Evolutionary conservation across 2,888 invertebrate genomes (phyloP), one percentile per base, ranked within the genome.

Genomic region (Azorinus chamasolen): DNA sequence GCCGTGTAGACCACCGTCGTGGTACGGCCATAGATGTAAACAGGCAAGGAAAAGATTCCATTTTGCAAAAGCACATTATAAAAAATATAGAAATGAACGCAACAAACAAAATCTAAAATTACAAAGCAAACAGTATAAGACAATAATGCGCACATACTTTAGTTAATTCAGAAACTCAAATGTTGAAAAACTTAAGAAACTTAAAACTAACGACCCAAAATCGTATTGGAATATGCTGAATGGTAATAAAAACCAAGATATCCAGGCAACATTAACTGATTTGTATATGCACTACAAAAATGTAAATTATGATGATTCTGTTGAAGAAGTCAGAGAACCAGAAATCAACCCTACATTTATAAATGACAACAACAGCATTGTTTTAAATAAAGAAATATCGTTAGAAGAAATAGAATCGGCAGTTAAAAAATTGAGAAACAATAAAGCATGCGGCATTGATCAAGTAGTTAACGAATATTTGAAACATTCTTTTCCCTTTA

Each of bases 381-480:
- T 3, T 18, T 25, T 65, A 16, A 65, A 45, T 27, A 10, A 8
- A 6, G 8, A 8, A 20, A 32, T 53, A 8, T 41, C 41, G 1
- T 22, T 37, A 14, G 27, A 20, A 4, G 51, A 63, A 51, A 57
- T 64, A 4, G 20, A 25, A 43, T 37, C 32, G 16, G 32, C 50
- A 4, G 20, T 50, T 16, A 50, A 48, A 50, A n/a, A 18, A 14
- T 22, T 62, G 2, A 62, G 51, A 50, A 59, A 59, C 27, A 46
- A 45, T 24, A 59, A 59, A 27, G n/a, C 45, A 4, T 24, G 25
- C 14, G 46, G 59, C 3, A 14, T 27, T 14, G 59, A 45, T 45
- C 25, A 46, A n/a, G 46, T 59, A 43, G 5, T 61, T 50, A 61
- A 61, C 22, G 61, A 61, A 22, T 50, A 61, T 20, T 18, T 61